Conservation (phyloP, 2,797 vertebrate genomes). For the Anas bahamensis region DNA sequence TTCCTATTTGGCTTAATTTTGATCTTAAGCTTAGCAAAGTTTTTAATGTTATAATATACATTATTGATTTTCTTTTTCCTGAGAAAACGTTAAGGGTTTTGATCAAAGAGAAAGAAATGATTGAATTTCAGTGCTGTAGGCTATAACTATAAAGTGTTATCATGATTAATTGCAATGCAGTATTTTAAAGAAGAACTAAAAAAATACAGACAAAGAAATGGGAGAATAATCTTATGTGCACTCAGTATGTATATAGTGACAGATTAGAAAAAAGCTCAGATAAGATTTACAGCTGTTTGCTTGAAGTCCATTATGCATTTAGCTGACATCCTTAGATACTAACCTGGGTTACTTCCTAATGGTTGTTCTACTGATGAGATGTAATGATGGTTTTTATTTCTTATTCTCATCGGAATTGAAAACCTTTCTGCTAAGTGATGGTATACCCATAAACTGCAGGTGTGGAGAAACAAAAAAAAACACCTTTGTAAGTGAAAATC, state of each 20-base stretch:
- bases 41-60: background rate
- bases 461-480: background rate
- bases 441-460: background rate
- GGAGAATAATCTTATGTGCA: background rate
- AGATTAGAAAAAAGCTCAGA: background rate
- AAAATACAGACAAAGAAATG: background rate
- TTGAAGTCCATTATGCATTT: background rate
- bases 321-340: background rate
- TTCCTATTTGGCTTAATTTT: background rate
- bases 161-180: background rate
- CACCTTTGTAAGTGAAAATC: background rate
- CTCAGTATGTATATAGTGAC: background rate
- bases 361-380: background rate
- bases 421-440: background rate
- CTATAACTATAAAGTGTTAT: background rate
- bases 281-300: background rate
- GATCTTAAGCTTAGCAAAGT: background rate
- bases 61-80: background rate
- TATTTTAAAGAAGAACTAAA: background rate
- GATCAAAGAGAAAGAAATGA: background rate
- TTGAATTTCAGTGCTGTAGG: background rate
- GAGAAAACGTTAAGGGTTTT: background rate
- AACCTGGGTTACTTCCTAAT: background rate
- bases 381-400: background rate
- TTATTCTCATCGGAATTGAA: background rate